Base-by-base conservation (phyloP, 1,140 invertebrate species). In the Drosophila ironensis region DNA sequence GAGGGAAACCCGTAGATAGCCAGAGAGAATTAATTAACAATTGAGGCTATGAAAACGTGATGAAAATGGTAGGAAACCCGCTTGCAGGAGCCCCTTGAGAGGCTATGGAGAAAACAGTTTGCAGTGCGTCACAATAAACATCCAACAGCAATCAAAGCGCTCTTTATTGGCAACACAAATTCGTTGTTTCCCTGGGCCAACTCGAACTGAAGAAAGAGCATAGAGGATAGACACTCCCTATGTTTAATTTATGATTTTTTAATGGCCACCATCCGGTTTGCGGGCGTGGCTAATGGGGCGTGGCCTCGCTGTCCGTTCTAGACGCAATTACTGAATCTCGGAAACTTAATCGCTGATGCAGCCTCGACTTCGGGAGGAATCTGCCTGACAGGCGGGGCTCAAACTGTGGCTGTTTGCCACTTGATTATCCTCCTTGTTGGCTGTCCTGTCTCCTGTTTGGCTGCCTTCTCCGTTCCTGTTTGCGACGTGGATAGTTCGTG, bases 211-310 rank as follows among this genome's bases (percentile, higher is more conserved):
- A 24, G 12, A 24, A 27, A 57, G 22, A 6, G 14, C 14, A 37
- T 22, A 37, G 16, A 37, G 35, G 19, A 33, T n/a, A 22, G 30
- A 33, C 8, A 17, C 0, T 17, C 12, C 16, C 30, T 12, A 12
- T 14, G n/a, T n/a, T 42, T 60, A 56, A 60, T 56, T 56, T 60
- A 60, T 60, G 50, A 60, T 60, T 17, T 60, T 54, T 60, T 56
- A 56, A 60, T 60, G 25, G 48, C 51, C 37, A 56, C 17, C 51
- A 25, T 56, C 50, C 33, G 57, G 14, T 37, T 56, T 4, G 50
- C 8, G 37, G 37, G 51, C 56, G 35, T 19, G 0, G 19, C 50
- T 33, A 56, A 56, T 41, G 51, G 56, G 56, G 50, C 56, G 56
- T 60, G 50, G 50, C n/a, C 4, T 35, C 12, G 30, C 5, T 12